Base-by-base conservation (phyloP, 2,113 vertebrate genomes). In the Talpa occidentalis region DNA sequence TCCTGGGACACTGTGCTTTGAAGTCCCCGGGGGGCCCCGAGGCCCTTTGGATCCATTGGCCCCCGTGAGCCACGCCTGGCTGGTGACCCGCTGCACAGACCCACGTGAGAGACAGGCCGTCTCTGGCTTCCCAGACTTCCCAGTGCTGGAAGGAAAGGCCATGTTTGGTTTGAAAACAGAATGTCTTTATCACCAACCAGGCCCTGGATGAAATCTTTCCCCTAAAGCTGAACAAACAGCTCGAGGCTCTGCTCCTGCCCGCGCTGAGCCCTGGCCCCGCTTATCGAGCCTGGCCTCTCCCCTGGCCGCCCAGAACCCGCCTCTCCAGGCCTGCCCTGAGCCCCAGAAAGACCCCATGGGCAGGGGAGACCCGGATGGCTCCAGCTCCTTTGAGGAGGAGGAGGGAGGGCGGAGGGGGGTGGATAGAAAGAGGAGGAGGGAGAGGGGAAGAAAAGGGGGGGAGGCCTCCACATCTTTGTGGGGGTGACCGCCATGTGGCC, bases 111-210 rank as follows among this genome's bases (percentile, higher is more conserved):
- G 28, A 82, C 87, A 24, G 3, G n/a, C 7, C 6, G 0, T 81
- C 86, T 83, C 85, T 95, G 78, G 82, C 32, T 76, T 56, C 90
- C 96, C 92, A 67, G 42, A 74, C 32, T 74, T 64, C 91, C 47
- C 81, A 66, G 89, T 60, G 73, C 62, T 91, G 76, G 26, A 72
- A 70, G 79, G 96, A 97, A 91, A 77, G 82, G 91, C 69, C 28
- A 0, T 74, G 35, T 93, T 98, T 97, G 10, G 83, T 77, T 95
- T 94, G 94, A 96, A 98, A 97, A 81, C 83, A 93, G 19, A 86
- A 30, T 19, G 4, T 28, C 91, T 94, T 97, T 98, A 98, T 97
- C 93, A 79, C 24, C 82, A 72, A 70, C 90, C 88, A 82, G 67
- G 40, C 32, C 91, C 70, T 87, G 79, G 64, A 66, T 10, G 70